Evolutionary conservation across 2,888 invertebrate species (phyloP).

Genomic region (Rhingia rostrata): DNA sequence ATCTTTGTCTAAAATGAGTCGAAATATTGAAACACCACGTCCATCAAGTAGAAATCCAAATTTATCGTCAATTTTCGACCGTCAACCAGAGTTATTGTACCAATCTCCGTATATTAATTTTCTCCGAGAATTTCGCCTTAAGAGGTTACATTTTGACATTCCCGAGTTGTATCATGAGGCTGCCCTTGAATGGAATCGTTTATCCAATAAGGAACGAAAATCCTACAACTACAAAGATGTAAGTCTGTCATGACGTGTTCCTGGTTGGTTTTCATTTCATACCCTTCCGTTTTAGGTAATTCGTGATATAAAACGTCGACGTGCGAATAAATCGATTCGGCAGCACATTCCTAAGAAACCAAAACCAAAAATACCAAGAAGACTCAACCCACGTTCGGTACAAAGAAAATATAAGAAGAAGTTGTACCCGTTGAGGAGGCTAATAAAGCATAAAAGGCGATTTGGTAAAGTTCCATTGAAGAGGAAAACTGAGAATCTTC

Average conservation of each 20-base stretch:
- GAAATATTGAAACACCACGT: background rate
- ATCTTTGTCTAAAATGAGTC: constrained; percentile 13
- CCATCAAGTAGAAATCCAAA: background rate
- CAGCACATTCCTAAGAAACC: background rate
- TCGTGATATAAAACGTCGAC: constrained; percentile 25
- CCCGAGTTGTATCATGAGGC: constrained; percentile 27
- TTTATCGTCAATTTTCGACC: constrained; percentile 15
- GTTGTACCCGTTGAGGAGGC: background rate
- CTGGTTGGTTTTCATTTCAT: background rate
- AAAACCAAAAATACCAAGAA: background rate
- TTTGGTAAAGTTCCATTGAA: too few species aligned
- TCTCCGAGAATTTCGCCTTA: constrained; percentile 53
- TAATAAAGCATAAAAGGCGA: background rate
- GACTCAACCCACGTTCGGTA: background rate
- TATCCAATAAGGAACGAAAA: constrained; percentile 10
- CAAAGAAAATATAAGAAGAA: background rate
- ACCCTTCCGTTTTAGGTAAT: constrained; percentile 31
- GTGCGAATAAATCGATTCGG: background rate
- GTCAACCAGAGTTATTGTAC: constrained; percentile 56
- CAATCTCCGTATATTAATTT: constrained; percentile 67
- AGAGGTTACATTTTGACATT: constrained; percentile 35
- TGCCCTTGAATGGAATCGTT: constrained; percentile 41
- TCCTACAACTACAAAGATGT: constrained; percentile 29
- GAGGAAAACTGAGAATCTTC: background rate
- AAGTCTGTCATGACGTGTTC: background rate